Conservation (phyloP, 2,113 vertebrate species). For the Thamnaconus septentrionalis region DNA sequence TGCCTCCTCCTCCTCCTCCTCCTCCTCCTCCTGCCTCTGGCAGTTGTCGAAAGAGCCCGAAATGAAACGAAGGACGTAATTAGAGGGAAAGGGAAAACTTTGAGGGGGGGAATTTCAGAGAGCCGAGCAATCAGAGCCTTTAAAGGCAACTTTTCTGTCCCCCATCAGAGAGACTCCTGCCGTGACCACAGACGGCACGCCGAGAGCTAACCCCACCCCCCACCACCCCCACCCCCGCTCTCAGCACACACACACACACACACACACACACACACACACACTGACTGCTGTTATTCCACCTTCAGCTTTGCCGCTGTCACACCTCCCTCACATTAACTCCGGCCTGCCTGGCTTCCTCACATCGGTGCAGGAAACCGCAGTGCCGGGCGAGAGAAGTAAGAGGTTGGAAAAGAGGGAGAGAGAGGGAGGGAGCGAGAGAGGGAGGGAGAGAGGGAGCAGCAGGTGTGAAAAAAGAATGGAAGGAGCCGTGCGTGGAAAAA, state of each 20-base stretch:
- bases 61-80: constrained; percentile 75
- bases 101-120: constrained; percentile 73
- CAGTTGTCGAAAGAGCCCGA: constrained; percentile 69
- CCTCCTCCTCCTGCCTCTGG: no score
- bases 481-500: constrained; percentile 43
- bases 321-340: constrained; percentile 52
- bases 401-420: no score
- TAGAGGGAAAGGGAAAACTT: constrained; percentile 72
- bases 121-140: constrained; percentile 64
- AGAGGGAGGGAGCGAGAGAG: constrained; percentile 31
- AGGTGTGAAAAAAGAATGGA: constrained; percentile 53
- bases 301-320: constrained; percentile 55
- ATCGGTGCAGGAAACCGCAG: constrained; percentile 52
- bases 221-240: no score
- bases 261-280: no score
- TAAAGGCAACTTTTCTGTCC: constrained; percentile 60
- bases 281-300: constrained; percentile 45
- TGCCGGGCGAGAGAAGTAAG: no score
- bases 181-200: no score
- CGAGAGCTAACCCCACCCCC: no score
- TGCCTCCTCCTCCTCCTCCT: no score
- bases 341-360: constrained; percentile 41
- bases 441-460: constrained; percentile 29
- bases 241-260: no score
- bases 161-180: constrained; percentile 58